Conservation (phyloP, 1,140 invertebrate species). For the Matsumurasca onukii region DNA sequence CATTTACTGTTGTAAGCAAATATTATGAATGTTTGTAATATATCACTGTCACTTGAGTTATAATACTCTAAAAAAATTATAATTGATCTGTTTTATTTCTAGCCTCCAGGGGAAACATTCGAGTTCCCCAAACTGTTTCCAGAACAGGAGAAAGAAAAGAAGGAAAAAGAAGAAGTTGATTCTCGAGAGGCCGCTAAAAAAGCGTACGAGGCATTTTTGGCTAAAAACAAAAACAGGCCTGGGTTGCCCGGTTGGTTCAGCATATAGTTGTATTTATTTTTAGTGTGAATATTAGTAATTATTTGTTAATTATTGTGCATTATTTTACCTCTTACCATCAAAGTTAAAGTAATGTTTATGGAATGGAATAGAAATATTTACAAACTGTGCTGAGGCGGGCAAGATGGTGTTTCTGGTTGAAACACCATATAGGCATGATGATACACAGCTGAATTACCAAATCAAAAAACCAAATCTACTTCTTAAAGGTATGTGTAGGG, state of each 20-base stretch:
- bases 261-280: constrained; percentile 16
- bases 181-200: constrained; percentile 19
- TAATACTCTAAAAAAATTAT: not conserved
- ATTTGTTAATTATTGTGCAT: too few species aligned
- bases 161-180: constrained; percentile 30
- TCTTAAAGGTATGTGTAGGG: too few species aligned
- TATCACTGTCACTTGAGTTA: not conserved
- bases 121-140: constrained; percentile 38
- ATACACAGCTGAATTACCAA: too few species aligned
- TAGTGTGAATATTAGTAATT: too few species aligned
- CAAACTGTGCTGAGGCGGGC: too few species aligned
- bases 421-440: too few species aligned
- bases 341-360: too few species aligned
- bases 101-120: constrained; percentile 38
- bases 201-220: constrained; percentile 33
- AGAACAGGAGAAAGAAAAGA: constrained; percentile 22
- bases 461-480: too few species aligned
- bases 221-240: constrained; percentile 35
- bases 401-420: too few species aligned
- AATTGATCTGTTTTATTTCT: constrained; percentile 30
- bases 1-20: not conserved
- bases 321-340: too few species aligned
- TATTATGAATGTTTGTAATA: not conserved
- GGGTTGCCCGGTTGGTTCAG: constrained; percentile 39
- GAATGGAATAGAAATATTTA: too few species aligned